A percentile compares a stretch with the other conserved stretches of the same genome.
These are phyloP conservation scores for Dusona sp. DNA, from an alignment of 2,888 invertebrate species.

Conservation along the genomic window DNA sequence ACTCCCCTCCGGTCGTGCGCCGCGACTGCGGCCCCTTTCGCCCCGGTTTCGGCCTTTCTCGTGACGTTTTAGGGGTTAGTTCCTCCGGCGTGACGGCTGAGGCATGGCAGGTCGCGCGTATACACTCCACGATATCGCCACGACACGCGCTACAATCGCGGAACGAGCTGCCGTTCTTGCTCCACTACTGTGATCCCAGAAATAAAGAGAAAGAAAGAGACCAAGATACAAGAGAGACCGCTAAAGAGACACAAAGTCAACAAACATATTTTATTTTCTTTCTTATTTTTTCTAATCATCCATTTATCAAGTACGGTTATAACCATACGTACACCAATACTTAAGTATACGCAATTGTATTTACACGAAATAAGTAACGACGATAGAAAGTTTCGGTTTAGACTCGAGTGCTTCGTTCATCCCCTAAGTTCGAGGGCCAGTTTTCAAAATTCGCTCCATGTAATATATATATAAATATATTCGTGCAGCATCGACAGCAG, in stretches of 20 bases:
- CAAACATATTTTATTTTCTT: constrained; percentile 1
- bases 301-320: background rate
- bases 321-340: background rate
- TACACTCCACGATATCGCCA: constrained; percentile 63
- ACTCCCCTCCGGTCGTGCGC: constrained; percentile 60
- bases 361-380: constrained; percentile 18
- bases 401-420: constrained; percentile 27
- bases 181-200: constrained; percentile 56
- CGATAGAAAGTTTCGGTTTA: background rate
- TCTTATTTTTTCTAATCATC: constrained; percentile 16
- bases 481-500: background rate
- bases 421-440: background rate
- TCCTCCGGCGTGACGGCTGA: constrained; percentile 73
- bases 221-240: constrained; percentile 5
- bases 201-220: constrained; percentile 17
- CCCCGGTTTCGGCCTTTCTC: constrained; percentile 69
- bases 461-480: background rate
- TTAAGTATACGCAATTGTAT: background rate
- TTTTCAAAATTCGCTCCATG: constrained; percentile 2
- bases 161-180: constrained; percentile 48
- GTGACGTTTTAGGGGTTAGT: constrained; percentile 75
- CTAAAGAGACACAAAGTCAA: background rate
- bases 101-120: constrained; percentile 71
- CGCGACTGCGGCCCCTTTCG: constrained; percentile 62
- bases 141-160: constrained; percentile 64